phyloP scores from a whole-genome alignment of 1,140 invertebrate species.

The Sarcophaga bullata region DNA sequence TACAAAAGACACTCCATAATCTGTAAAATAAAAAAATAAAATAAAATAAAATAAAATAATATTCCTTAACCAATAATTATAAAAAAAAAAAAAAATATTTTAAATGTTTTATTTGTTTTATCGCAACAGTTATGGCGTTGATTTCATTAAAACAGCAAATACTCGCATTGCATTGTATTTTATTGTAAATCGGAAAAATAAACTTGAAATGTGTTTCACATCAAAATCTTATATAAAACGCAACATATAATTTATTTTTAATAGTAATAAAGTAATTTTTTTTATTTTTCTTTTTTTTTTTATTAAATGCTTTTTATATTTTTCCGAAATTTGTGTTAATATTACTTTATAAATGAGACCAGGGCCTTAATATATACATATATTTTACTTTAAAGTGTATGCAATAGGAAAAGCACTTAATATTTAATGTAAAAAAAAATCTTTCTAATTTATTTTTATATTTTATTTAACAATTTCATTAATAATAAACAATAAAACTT shows the following conservation, averaged over 20 bases:
- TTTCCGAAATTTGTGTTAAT: background rate
- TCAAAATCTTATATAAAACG: slow-evolving; percentile 3
- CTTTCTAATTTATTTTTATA: slow-evolving; percentile 14
- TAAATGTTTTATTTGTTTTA: slow-evolving; percentile 1
- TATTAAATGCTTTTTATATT: background rate
- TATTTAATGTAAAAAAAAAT: slow-evolving; percentile 8
- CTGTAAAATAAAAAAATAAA: slow-evolving; percentile 9
- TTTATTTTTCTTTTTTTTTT: background rate
- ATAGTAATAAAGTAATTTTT: background rate
- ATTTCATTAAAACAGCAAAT: background rate
- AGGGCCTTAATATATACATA: background rate
- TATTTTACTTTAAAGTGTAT: slow-evolving; percentile 9
- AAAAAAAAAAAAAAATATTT: background rate
- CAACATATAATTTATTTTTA: background rate
- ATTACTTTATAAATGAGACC: slow-evolving; percentile 7
- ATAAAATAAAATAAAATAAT: background rate
- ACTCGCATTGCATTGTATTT: slow-evolving; percentile 3
- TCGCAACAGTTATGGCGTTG: background rate
- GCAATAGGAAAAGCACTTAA: background rate
- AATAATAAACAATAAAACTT: background rate
- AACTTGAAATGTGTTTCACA: slow-evolving; percentile 11
- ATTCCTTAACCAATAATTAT: background rate
- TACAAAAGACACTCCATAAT: slow-evolving; percentile 24
- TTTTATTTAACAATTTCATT: background rate
- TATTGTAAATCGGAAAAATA: background rate